phyloP scores from a whole-genome alignment of 2,797 vertebrate species.

The Aldrovandia affinis region DNA sequence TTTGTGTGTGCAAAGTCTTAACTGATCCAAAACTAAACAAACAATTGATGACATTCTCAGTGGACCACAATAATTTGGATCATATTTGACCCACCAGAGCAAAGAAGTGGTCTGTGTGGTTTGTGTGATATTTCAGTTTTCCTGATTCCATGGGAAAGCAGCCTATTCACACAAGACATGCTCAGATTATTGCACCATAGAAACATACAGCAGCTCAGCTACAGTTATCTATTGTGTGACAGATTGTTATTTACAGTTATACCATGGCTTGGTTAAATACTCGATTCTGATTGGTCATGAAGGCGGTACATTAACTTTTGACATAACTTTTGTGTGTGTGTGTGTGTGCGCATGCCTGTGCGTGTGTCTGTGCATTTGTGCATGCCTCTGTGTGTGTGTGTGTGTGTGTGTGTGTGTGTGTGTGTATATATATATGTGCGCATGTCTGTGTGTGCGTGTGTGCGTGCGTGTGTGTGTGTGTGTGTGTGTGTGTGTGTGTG shows the following conservation, averaged over 20 bases:
- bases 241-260: background rate
- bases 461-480: no score
- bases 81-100: background rate
- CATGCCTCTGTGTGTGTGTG: no score
- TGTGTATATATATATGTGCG: no score
- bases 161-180: background rate
- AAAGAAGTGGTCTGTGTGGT: background rate
- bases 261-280: no score
- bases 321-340: no score
- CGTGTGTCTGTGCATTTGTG: no score
- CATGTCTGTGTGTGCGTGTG: no score
- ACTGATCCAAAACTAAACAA: slow-evolving; percentile 14
- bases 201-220: background rate
- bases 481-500: no score
- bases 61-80: background rate
- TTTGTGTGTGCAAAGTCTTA: background rate
- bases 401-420: no score
- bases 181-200: background rate
- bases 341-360: no score
- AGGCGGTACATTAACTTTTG: no score
- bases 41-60: background rate
- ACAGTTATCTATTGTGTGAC: background rate
- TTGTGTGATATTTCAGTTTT: background rate
- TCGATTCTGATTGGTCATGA: no score
- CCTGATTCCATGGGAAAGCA: background rate